phyloP scores from a whole-genome alignment of 2,888 invertebrate genomes.

The Pocota personata region DNA sequence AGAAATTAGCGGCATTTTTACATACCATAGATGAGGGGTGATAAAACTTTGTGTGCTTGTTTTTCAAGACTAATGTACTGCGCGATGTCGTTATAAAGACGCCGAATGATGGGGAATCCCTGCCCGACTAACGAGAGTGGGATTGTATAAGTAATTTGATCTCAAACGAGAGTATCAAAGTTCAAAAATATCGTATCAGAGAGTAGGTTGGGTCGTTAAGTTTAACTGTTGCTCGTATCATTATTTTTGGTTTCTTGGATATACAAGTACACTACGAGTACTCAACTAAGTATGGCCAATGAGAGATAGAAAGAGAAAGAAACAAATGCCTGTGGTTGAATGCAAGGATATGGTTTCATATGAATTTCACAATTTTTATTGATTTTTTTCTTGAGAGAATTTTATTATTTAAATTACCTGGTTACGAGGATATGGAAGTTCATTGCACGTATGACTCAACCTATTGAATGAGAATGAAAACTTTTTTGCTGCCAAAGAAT shows the following conservation, averaged over 20 bases:
- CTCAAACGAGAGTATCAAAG: constrained; percentile 46
- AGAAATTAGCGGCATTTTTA: constrained; percentile 31
- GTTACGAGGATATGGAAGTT: constrained; percentile 44
- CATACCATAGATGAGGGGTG: not conserved
- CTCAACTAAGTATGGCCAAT: constrained; percentile 18
- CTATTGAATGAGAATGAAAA: constrained; percentile 35
- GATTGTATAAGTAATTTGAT: constrained; percentile 58
- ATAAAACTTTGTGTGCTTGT: constrained; percentile 40
- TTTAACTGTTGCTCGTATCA: constrained; percentile 65
- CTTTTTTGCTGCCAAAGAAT: not conserved
- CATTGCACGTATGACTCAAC: constrained; percentile 20
- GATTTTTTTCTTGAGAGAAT: constrained; percentile 29
- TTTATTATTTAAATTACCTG: constrained; percentile 61
- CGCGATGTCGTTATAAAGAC: constrained; percentile 33
- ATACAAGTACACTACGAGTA: not conserved
- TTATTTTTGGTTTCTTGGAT: constrained; percentile 41
- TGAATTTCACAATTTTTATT: constrained; percentile 43
- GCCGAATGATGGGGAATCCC: not conserved
- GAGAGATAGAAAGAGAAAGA: not conserved
- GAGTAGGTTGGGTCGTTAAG: constrained; percentile 41
- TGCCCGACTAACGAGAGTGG: constrained; percentile 15
- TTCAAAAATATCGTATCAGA: constrained; percentile 20
- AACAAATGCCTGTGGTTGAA: constrained; percentile 44
- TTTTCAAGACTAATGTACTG: constrained; percentile 8
- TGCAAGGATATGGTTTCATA: constrained; percentile 48